phyloP scores from a whole-genome alignment of 1,140 invertebrate genomes.

The Drosophila seguyi region DNA sequence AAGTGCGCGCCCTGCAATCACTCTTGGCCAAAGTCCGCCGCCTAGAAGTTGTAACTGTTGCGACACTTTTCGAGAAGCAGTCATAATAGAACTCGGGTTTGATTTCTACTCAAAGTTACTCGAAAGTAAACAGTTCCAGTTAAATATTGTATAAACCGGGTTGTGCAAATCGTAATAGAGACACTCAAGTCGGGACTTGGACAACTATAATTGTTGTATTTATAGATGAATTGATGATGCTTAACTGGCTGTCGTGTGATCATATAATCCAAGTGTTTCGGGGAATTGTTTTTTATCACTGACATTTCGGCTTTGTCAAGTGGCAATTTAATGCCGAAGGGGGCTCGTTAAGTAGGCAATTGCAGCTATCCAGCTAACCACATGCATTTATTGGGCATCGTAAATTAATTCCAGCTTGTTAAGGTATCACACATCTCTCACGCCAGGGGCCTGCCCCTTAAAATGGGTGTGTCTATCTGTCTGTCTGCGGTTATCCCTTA shows the following conservation, averaged over 20 bases:
- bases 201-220: conserved; percentile 10
- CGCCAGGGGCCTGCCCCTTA: conserved; percentile 11
- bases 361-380: conserved; percentile 16
- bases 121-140: conserved; percentile 1
- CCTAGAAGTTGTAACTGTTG: conserved; percentile 38
- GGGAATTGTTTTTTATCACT: conserved; percentile 49
- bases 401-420: conserved; percentile 46
- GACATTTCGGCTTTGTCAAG: conserved; percentile 6
- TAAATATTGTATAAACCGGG: conserved; percentile 20
- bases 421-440: conserved; percentile 3
- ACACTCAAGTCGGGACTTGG: background rate
- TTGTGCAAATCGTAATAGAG: background rate
- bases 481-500: conserved; percentile 6
- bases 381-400: conserved; percentile 17
- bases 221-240: too few relatives aligned
- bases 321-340: conserved; percentile 30
- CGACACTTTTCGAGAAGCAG: conserved; percentile 27
- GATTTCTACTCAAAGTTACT: background rate
- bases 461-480: conserved; percentile 58
- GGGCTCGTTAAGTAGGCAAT: conserved; percentile 45
- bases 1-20: conserved; percentile 11
- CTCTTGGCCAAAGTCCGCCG: conserved; percentile 46
- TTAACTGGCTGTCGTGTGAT: conserved; percentile 10
- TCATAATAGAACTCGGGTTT: background rate
- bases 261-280: conserved; percentile 26